These are phyloP conservation scores for Homarus gammarus DNA, from an alignment of 2,888 invertebrate species.

Conservation along the genomic window DNA sequence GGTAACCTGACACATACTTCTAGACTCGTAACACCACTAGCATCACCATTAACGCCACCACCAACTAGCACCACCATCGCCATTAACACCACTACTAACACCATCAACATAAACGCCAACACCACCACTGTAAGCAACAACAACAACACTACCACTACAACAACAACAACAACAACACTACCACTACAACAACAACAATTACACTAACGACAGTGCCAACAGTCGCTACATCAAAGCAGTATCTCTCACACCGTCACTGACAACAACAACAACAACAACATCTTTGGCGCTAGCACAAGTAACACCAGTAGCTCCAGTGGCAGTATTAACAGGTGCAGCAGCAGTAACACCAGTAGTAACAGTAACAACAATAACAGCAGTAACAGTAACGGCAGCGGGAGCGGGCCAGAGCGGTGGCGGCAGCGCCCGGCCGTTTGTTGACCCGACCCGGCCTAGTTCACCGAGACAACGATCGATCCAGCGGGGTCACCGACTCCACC, in stretches of 20 bases:
- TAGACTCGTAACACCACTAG: too few species aligned
- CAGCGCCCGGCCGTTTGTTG: slow-evolving; percentile 43
- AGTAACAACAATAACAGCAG: neutral
- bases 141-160: neutral
- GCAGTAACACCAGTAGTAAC: neutral
- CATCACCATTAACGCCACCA: too few species aligned
- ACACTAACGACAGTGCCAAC: too few species aligned
- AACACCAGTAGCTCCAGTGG: neutral
- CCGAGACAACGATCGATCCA: slow-evolving; percentile 67
- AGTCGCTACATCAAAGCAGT: too few species aligned
- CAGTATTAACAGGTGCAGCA: neutral
- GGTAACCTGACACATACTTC: too few species aligned
- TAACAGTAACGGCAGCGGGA: neutral
- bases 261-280: neutral
- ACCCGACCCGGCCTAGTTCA: slow-evolving; percentile 69
- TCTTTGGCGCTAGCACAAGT: neutral
- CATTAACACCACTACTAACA: too few species aligned
- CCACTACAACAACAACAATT: neutral
- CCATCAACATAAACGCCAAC: neutral
- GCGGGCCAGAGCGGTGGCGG: neutral
- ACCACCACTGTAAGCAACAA: neutral
- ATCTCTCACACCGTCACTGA: too few species aligned
- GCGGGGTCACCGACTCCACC: slow-evolving; percentile 60
- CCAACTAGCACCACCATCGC: too few species aligned
- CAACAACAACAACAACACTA: neutral